Conservation (phyloP, 2,888 invertebrate species). For the Dryocosmus kuriphilus region DNA sequence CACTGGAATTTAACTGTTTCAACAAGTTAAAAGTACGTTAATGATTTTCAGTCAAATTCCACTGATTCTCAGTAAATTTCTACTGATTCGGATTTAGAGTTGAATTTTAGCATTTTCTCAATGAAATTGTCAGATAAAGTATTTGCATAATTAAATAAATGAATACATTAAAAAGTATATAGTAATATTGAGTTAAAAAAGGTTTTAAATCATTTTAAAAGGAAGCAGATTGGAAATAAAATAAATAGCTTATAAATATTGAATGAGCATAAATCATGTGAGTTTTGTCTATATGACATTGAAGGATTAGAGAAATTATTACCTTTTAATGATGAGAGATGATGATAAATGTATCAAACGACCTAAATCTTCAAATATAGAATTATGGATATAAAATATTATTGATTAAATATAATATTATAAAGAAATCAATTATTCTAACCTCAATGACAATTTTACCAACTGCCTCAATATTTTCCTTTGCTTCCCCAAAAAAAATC, state of each 20-base stretch:
- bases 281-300: not conserved
- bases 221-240: not conserved
- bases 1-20: no score
- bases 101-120: no score
- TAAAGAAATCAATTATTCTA: not conserved
- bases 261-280: not conserved
- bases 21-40: no score
- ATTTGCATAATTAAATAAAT: no score
- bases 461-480: not conserved
- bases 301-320: conserved; percentile 37
- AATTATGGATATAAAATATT: not conserved
- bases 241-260: conserved; percentile 7
- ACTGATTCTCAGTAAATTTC: no score
- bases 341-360: conserved; percentile 27
- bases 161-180: no score
- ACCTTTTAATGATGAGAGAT: conserved; percentile 27
- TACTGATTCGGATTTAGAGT: no score
- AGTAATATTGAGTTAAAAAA: not conserved
- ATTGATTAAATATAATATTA: not conserved
- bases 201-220: not conserved
- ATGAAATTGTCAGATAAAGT: no score
- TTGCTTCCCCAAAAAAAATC: not conserved
- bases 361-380: conserved; percentile 5
- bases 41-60: no score
- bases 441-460: not conserved